phyloP scores from a whole-genome alignment of 1,140 invertebrate species.

The Octopus bimaculoides region DNA sequence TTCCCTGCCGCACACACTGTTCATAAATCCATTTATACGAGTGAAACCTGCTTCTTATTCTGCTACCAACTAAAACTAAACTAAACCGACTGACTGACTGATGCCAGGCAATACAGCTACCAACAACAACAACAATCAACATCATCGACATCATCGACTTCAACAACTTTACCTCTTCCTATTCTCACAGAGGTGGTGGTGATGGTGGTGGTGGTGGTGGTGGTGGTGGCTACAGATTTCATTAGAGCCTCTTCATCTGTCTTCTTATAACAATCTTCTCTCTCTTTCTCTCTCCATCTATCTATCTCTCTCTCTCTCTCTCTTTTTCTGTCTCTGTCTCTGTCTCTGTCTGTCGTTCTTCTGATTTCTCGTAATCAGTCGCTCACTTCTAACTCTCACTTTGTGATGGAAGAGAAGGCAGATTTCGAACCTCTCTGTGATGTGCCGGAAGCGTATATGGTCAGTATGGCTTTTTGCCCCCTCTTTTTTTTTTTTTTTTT shows the following conservation, averaged over 20 bases:
- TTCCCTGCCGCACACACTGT: too few species aligned
- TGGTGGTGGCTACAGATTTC: background rate
- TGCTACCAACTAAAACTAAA: too few species aligned
- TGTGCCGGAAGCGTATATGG: slow-evolving; percentile 31
- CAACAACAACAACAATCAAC: background rate
- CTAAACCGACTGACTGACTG: too few species aligned
- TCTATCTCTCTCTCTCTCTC: slow-evolving; percentile 15
- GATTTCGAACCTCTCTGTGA: slow-evolving; percentile 34
- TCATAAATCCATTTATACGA: too few species aligned
- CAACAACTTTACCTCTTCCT: background rate
- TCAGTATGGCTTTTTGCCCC: slow-evolving; percentile 21
- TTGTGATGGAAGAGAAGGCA: slow-evolving; percentile 31
- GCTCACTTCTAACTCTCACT: background rate
- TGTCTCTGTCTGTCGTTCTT: background rate
- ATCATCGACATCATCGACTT: too few species aligned
- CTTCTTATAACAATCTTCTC: background rate
- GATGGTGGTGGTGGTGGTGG: too few species aligned
- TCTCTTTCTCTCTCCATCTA: background rate
- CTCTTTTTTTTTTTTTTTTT: too few species aligned
- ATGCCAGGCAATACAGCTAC: background rate
- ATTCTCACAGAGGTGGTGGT: background rate
- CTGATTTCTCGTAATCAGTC: background rate
- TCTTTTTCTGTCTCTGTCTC: slow-evolving; percentile 16
- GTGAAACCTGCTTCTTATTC: too few species aligned
- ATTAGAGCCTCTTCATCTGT: background rate